These are phyloP conservation scores for Cotesia chilonis DNA, from an alignment of 1,140 invertebrate species.

Conservation along the genomic window DNA sequence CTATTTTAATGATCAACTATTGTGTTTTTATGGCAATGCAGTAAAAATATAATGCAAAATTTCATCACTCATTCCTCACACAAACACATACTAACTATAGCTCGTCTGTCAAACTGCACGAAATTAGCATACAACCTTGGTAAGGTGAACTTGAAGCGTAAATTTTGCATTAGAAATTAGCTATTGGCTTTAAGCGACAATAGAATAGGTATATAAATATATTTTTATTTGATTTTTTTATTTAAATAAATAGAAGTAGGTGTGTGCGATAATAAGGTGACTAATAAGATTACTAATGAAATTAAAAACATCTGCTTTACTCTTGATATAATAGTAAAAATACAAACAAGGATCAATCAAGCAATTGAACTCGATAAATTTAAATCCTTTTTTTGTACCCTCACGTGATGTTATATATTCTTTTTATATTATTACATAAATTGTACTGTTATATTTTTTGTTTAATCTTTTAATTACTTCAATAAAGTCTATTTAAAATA, in stretches of 20 bases:
- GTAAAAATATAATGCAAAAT: too few species aligned
- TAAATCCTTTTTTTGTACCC: conserved; percentile 29
- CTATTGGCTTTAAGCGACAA: not conserved
- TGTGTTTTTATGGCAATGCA: too few species aligned
- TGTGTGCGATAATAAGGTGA: not conserved
- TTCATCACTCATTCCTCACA: too few species aligned
- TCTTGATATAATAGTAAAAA: not conserved
- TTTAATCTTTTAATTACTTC: not conserved
- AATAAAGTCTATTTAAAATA: too few species aligned
- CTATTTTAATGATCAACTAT: too few species aligned
- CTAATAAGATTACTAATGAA: not conserved
- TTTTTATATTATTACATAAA: not conserved
- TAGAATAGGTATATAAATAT: not conserved
- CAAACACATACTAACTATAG: too few species aligned
- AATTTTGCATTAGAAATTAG: not conserved
- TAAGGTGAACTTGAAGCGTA: not conserved
- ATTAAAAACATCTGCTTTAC: conserved; percentile 13
- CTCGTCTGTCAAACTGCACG: not conserved
- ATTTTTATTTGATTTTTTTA: not conserved
- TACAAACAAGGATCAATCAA: conserved; percentile 42
- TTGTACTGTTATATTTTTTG: not conserved
- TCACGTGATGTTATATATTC: not conserved
- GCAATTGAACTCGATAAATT: conserved; percentile 50
- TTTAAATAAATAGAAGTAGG: too few species aligned
- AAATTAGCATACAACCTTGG: conserved; percentile 13